Base-by-base conservation (phyloP, 2,113 vertebrate genomes). In the Poeciliopsis turrubarensis region DNA sequence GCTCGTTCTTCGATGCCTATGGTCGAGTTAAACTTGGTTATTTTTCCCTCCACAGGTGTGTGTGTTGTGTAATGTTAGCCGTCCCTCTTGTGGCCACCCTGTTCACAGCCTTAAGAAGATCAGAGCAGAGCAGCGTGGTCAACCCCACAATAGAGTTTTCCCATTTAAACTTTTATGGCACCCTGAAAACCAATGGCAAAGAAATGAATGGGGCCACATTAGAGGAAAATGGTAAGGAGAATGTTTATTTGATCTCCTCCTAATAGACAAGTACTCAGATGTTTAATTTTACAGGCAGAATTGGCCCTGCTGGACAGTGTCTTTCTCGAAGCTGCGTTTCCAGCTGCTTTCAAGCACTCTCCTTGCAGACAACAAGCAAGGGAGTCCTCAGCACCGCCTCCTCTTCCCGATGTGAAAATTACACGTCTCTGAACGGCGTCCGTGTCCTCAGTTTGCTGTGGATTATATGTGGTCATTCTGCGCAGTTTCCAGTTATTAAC, bases 381-480 rank as follows among this genome's bases (percentile, higher is more conserved):
- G 82, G 87, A 34, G 69, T 96, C 39, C 89, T 93, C 15, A 81
- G 70, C 19, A 62, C 71, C 22, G 78, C 84, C 61, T 78, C 77
- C 6, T 64, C 80, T n/a, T 27, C 57, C 15, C 47, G 74, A 0
- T 80, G 72, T 17, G 77, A 79, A 72, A 76, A 83, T 9, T 96
- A 93, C 83, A 83, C 90, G 0, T 93, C 86, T 3, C 83, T 96
- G 68, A 93, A 96, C 0, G 95, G 96, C 27, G 92, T 96, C 85
- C 92, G 94, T 3, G 87, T 94, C 14, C 87, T 96, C 73, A 96
- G 96, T 75, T 92, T 97, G 29, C 77, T 97, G 25, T 97, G 96
- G 96, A 95, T 97, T 81, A 89, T 97, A 64, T 96, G 90, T 3
- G 96, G 96, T 22, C 96, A 97, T 84, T 95, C 92, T 1, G 84